Evolutionary conservation across 2,113 vertebrate species (phyloP).

Genomic region (Prunella himalayana): DNA sequence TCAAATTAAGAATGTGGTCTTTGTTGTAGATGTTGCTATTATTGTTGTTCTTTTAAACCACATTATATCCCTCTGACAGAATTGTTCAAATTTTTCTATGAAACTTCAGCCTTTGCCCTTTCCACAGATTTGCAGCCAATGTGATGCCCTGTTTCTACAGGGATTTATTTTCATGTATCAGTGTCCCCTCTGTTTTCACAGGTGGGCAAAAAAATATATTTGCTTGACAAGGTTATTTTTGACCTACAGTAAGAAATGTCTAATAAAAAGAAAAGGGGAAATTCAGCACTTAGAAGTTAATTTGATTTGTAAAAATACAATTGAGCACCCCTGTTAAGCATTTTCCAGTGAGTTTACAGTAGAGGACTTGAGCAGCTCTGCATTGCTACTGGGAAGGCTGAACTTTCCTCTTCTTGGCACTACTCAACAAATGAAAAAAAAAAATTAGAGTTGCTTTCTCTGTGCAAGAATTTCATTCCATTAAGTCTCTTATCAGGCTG

Average conservation of each 20-base stretch:
- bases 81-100: background rate
- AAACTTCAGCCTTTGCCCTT: background rate
- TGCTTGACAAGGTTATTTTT: background rate
- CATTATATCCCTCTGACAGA: background rate
- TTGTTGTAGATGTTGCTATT: background rate
- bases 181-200: conserved; percentile 32
- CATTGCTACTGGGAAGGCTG: background rate
- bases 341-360: background rate
- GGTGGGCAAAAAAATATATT: background rate
- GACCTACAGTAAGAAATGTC: background rate
- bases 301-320: conserved; percentile 1
- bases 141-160: background rate
- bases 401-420: background rate
- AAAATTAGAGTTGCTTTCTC: background rate
- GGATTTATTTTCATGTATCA: conserved; percentile 3
- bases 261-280: background rate
- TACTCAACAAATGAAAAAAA: background rate
- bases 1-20: background rate
- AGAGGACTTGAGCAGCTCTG: background rate
- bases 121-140: background rate
- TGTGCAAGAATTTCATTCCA: background rate
- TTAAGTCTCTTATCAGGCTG: background rate
- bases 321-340: background rate
- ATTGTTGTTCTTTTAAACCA: conserved; percentile 17
- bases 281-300: background rate